Base-by-base conservation (phyloP, 2,797 vertebrate species). In the Onychomys leucogaster region DNA sequence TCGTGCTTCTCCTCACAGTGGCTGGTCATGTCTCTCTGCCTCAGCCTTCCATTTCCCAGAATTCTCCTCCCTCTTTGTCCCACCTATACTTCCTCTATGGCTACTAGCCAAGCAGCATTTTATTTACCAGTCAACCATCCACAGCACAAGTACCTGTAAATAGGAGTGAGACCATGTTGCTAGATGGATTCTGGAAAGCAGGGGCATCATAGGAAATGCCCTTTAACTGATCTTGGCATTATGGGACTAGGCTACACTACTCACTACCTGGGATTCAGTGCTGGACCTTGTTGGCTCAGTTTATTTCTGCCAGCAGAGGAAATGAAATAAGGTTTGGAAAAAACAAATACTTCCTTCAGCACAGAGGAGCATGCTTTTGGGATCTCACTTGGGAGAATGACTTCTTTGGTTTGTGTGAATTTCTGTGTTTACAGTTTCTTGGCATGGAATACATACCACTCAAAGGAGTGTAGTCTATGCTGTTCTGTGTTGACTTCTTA, bases 241-340 rank as follows among this genome's bases (percentile, higher is more conserved):
- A 49, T 8, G n/a, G 41, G 7, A 43, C 52, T 2, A 57, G 32
- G 57, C 3, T n/a, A 73, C 25, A 19, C 3, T 43, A 8, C 21
- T 78, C 43, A 29, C 46, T 37, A 12, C 16, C 17, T 46, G 37
- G 23, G 5, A 8, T 46, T 23, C 0, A 27, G 5, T 0, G 16
- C 55, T 0, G 0, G 3, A 1, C 3, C 65, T 46, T 29, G 17
- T 83, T 84, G 14, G 10, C 27, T 10, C 29, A 49, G 10, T 49
- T 85, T 34, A 11, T 61, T 21, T 61, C n/a, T 85, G 29, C 29
- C 7, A 5, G 61, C 61, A 25, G 19, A 34, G 17, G 11, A 46
- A 23, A 25, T 67, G 83, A 4, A 19, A 65, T 21, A 63, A 67
- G 19, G 11, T 67, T 85, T 83, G 32, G 49, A 85, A 67, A 67